phyloP scores from a whole-genome alignment of 2,797 vertebrate species.

The Neosilurus hyrtlii region DNA sequence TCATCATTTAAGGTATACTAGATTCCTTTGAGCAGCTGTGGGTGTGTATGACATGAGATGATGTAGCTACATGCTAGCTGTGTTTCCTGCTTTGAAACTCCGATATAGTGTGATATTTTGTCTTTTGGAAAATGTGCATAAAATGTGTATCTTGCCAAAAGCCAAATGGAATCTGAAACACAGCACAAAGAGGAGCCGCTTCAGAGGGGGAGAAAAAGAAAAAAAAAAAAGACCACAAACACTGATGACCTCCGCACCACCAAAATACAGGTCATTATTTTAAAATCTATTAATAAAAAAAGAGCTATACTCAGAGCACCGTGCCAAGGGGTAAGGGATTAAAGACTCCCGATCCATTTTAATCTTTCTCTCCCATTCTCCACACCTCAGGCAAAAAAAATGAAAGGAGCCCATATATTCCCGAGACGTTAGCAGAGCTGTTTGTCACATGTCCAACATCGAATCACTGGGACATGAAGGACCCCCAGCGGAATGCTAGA shows the following conservation, averaged over 20 bases:
- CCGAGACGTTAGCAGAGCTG: background rate
- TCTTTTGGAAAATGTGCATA: background rate
- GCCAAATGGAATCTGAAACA: background rate
- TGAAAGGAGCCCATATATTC: background rate
- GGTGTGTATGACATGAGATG: background rate
- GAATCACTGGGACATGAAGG: background rate
- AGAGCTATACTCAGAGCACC: background rate
- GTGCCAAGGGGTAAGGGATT: background rate
- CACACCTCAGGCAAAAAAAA: background rate
- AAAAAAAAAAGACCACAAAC: background rate
- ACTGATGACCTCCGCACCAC: background rate
- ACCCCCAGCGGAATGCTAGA: background rate
- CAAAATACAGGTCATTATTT: background rate
- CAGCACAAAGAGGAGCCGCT: background rate
- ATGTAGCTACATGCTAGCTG: background rate
- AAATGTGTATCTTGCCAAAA: background rate
- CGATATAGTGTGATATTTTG: background rate
- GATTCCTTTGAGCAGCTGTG: background rate
- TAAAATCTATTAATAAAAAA: slow-evolving; percentile 13
- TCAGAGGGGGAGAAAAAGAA: background rate
- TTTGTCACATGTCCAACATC: background rate
- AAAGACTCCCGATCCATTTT: slow-evolving; percentile 7
- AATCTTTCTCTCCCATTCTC: slow-evolving; percentile 20
- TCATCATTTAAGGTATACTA: background rate
- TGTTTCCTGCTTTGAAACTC: background rate